Base-by-base conservation (phyloP, 2,888 invertebrate genomes). In the Rhagophthalmus giganteus region DNA sequence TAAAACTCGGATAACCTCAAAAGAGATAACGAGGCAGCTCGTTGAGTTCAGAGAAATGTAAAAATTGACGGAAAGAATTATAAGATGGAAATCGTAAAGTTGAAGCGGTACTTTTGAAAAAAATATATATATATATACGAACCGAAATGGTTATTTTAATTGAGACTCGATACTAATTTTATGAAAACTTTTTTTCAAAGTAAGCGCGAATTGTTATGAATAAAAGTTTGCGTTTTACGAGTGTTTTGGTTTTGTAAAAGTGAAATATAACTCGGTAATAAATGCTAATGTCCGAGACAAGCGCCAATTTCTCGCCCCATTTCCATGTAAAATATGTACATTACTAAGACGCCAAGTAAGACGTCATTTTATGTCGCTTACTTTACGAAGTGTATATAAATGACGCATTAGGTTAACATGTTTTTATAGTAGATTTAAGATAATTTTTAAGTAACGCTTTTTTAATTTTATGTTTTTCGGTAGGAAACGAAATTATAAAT, bases 351-450 rank as follows among this genome's bases (percentile, higher is more conserved):
- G 64, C 65, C 63, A 64, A 66, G 64, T 63, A 65, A 67, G 65
- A 63, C 63, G 61, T 61, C 61, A 58, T 39, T 54, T 55, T 55
- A 35, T 50, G 54, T 55, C 61, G 55, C 53, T 59, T 55, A 50
- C 54, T 58, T n/a, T 47, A 40, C 45, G 55, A 60, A 61, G 59
- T 60, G 68, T 64, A 68, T 67, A 67, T 60, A 68, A 66, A 68
- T 66, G 65, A 65, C 55, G 54, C 65, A 68, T 68, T 68, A 65
- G 62, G 60, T 61, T 59, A 63, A 63, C 64, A 63, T 58, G 59
- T 57, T 63, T 63, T 64, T 68, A 66, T 66, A 61, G 60, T 52
- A n/a, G 12, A 10, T 8, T 37, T 9, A 7, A 25, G 13, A 11
- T 24, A 34, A 3, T n/a, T n/a, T n/a, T n/a, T n/a, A n/a, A n/a